Base-by-base conservation (phyloP, 2,888 invertebrate species). In the Lithophane socia region DNA sequence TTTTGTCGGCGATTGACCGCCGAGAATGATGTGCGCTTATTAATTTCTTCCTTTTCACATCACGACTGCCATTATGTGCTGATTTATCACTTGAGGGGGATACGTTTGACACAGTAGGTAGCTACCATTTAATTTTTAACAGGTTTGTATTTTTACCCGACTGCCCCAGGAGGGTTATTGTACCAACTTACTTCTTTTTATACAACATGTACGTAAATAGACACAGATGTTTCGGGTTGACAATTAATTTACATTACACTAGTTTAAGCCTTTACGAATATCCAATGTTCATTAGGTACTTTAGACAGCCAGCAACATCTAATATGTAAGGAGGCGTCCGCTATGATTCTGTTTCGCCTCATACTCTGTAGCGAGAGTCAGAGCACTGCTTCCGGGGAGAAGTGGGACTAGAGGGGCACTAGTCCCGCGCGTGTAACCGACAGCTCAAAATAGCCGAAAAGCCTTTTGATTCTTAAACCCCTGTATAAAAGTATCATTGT, bases 401-500 rank as follows among this genome's bases (percentile, higher is more conserved):
- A 37, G 37, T 3, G 37, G 37, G 5, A 5, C 37, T 37, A 37
- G 37, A 4, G 37, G 37, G 5, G 37, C 37, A 37, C 37, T 37
- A 37, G 5, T 37, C 37, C 77, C 78, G 74, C 73, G 68, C 75
- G 74, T 56, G 65, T 67, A 42, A 29, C 61, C 67, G 75, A 73
- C 80, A 67, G 58, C 76, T 79, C 69, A 52, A 54, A 54, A 81
- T 68, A 83, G 83, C 83, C 84, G 63, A 83, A 89, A 90, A 89
- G 86, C 83, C 87, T 80, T 91, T 89, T 88, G 87, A 88, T 88
- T 90, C 77, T 79, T 77, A 79, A 80, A 79, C 75, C 85, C 75
- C 73, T 64, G 75, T 73, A 86, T 84, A 86, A 88, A 86, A 86
- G 89, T 88, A 77, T 84, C 88, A 92, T 90, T 89, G 90, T 90